phyloP scores from a whole-genome alignment of 2,888 invertebrate genomes.

The Carcina quercana region DNA sequence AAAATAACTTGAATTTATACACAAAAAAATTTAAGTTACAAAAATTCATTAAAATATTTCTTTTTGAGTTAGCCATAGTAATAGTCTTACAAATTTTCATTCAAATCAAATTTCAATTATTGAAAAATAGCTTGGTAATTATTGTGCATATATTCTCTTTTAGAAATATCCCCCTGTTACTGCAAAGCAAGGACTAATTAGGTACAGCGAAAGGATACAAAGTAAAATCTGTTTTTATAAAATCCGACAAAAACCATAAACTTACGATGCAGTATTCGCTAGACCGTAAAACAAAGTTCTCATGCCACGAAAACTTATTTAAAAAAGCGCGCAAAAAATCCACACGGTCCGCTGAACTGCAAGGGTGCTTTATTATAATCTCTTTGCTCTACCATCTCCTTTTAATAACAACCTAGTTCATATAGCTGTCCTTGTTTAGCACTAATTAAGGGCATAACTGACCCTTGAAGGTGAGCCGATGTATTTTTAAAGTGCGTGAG shows the following conservation, averaged over 20 bases:
- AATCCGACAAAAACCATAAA: slow-evolving; percentile 3
- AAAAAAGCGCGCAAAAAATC: slow-evolving; percentile 49
- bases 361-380: slow-evolving; percentile 58
- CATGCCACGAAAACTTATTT: slow-evolving; percentile 36
- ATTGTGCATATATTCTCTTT: too few species aligned
- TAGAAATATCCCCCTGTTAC: too few species aligned
- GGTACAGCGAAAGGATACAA: too few species aligned
- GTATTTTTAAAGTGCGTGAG: slow-evolving; percentile 42
- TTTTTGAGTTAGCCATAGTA: too few species aligned
- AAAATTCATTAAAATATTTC: too few species aligned
- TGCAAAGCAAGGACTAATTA: too few species aligned
- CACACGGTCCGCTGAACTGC: slow-evolving; percentile 46
- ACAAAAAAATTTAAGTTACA: too few species aligned
- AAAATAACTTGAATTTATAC: too few species aligned
- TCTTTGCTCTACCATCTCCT: slow-evolving; percentile 35
- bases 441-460: slow-evolving; percentile 61
- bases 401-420: slow-evolving; percentile 15
- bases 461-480: slow-evolving; percentile 52
- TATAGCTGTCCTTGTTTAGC: slow-evolving; percentile 31
- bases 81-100: too few species aligned
- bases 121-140: too few species aligned
- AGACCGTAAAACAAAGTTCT: slow-evolving; percentile 55
- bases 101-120: too few species aligned
- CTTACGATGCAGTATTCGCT: slow-evolving; percentile 28
- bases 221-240: too few species aligned